These are phyloP conservation scores for Tholera decimalis DNA, from an alignment of 2,888 invertebrate species.

Conservation along the genomic window DNA sequence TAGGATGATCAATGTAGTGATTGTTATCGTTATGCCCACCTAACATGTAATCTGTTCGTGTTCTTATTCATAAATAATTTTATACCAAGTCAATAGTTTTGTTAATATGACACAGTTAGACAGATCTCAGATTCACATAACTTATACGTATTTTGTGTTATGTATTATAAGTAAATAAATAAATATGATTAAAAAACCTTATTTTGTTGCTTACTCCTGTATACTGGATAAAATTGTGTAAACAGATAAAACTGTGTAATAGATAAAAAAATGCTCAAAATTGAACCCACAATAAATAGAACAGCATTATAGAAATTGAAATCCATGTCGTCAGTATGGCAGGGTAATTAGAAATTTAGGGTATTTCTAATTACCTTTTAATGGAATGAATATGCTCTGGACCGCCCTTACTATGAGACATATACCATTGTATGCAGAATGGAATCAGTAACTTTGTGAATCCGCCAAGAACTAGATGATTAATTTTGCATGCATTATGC, in stretches of 20 bases:
- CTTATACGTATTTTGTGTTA: constrained; percentile 29
- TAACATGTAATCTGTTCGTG: constrained; percentile 25
- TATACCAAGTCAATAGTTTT: constrained; percentile 17
- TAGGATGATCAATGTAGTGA: constrained; percentile 22
- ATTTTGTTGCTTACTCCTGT: neutral
- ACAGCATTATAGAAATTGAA: neutral
- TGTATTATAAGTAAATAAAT: constrained; percentile 44
- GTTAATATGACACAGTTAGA: constrained; percentile 16
- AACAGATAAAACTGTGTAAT: too few species aligned
- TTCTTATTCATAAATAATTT: constrained; percentile 4
- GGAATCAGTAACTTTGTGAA: too few species aligned
- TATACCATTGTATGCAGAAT: too few species aligned
- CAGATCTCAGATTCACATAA: constrained; percentile 53
- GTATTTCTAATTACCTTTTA: too few species aligned
- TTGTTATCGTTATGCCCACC: constrained; percentile 34
- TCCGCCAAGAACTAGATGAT: too few species aligned
- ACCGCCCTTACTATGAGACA: too few species aligned
- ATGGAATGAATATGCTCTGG: too few species aligned
- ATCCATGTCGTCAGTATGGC: too few species aligned
- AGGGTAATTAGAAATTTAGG: too few species aligned
- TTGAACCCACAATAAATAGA: neutral
- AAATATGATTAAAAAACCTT: constrained; percentile 10
- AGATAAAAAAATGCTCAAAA: neutral
- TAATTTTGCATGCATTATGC: too few species aligned
- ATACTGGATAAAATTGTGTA: too few species aligned